Conservation (phyloP, 2,888 invertebrate species). For the Papilio gigon region DNA sequence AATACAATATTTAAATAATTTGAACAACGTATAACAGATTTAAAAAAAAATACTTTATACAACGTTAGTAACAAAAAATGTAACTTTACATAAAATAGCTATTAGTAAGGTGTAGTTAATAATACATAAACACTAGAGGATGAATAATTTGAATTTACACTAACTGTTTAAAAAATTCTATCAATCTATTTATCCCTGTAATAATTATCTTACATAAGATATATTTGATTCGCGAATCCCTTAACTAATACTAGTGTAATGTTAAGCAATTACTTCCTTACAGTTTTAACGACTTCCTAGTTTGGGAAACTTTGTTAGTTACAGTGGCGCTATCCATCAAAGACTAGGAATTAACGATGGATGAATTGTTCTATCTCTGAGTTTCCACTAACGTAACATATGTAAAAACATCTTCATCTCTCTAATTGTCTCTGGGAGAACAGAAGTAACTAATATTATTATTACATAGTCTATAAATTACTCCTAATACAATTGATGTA, state of each 20-base stretch:
- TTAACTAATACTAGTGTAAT: constrained; percentile 16
- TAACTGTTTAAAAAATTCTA: too few relatives aligned
- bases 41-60: too few relatives aligned
- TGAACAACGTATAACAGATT: too few relatives aligned
- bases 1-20: too few relatives aligned
- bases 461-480: neutral
- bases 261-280: constrained; percentile 19
- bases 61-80: too few relatives aligned
- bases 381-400: neutral
- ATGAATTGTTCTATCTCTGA: neutral
- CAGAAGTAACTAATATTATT: neutral
- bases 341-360: constrained; percentile 20
- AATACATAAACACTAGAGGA: too few relatives aligned
- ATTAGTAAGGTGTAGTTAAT: too few relatives aligned
- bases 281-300: constrained; percentile 31
- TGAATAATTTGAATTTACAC: too few relatives aligned
- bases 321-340: constrained; percentile 21
- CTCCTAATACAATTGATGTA: neutral
- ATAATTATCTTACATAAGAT: neutral
- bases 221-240: constrained; percentile 1
- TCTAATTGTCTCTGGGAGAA: neutral
- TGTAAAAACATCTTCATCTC: neutral
- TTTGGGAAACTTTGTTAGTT: constrained; percentile 28
- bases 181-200: neutral
- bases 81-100: too few relatives aligned